Percentiles rank a stretch among this genome's conserved stretches.
phyloP scores from a whole-genome alignment of 2,113 vertebrate genomes.

The Osmerus mordax region DNA sequence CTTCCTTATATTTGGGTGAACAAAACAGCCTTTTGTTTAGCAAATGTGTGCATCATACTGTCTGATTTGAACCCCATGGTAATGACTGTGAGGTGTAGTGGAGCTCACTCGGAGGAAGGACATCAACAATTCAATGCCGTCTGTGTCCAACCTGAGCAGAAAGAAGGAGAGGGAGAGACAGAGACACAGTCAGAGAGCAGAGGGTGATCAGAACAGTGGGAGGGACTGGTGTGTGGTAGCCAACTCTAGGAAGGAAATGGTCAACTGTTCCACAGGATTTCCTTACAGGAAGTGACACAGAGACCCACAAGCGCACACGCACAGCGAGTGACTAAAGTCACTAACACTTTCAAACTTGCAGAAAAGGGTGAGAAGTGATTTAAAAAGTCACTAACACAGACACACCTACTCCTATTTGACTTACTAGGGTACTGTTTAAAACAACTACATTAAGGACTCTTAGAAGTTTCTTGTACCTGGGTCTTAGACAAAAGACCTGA shows the following conservation, averaged over 20 bases:
- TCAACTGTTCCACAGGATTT: conserved; percentile 73
- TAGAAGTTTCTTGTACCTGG: conserved; percentile 38
- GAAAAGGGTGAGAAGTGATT: neutral
- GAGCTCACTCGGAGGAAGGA: conserved; percentile 90
- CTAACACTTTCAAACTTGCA: too few species aligned
- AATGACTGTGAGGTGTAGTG: neutral
- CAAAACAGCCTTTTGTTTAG: conserved; percentile 24
- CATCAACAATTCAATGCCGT: conserved; percentile 90
- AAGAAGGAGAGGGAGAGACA: neutral
- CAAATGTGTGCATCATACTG: conserved; percentile 26
- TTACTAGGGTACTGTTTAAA: neutral
- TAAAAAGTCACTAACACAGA: neutral
- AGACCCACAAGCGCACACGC: conserved; percentile 21
- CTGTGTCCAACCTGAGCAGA: conserved; percentile 83
- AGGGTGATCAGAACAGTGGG: conserved; percentile 42
- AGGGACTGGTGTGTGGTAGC: conserved; percentile 43
- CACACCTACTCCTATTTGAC: neutral
- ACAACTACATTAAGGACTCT: conserved; percentile 39
- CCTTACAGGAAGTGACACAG: conserved; percentile 66
- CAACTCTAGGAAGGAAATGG: conserved; percentile 56
- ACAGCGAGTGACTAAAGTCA: too few species aligned
- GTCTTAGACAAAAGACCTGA: conserved; percentile 36
- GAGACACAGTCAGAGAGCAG: neutral
- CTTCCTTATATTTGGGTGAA: conserved; percentile 16
- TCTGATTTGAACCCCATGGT: neutral